Percentiles rank a stretch among this genome's conserved stretches.
phyloP scores from a whole-genome alignment of 2,888 invertebrate genomes.

The Cyclophora punctaria region DNA sequence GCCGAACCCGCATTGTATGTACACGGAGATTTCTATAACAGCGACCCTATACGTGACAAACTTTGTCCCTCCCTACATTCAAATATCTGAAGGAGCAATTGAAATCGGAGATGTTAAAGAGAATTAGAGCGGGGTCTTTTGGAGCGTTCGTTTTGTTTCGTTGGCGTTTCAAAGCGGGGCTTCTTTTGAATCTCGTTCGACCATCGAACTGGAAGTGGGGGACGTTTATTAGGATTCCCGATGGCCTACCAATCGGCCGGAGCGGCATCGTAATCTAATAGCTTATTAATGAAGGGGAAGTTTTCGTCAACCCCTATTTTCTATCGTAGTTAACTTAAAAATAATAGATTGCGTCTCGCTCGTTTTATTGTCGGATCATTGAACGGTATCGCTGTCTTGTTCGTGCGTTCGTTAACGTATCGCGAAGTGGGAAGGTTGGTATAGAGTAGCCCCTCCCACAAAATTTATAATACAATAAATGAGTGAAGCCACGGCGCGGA shows the following conservation, averaged over 20 bases:
- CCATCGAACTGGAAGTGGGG: conserved; percentile 71
- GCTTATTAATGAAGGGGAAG: conserved; percentile 73
- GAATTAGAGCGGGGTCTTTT: conserved; percentile 73
- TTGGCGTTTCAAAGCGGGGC: conserved; percentile 63
- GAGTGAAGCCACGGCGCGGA: conserved; percentile 54
- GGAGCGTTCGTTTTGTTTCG: conserved; percentile 69
- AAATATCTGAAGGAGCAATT: conserved; percentile 76
- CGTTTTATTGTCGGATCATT: conserved; percentile 43
- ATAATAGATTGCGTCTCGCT: conserved; percentile 53
- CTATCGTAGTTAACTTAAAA: conserved; percentile 66
- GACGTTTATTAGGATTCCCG: conserved; percentile 72
- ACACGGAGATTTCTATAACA: conserved; percentile 56
- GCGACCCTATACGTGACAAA: conserved; percentile 71
- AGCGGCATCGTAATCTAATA: conserved; percentile 72
- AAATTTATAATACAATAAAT: conserved; percentile 71
- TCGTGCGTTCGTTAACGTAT: conserved; percentile 37
- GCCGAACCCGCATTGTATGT: conserved; percentile 68
- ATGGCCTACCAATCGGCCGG: conserved; percentile 69
- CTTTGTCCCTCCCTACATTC: conserved; percentile 74
- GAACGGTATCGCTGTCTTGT: conserved; percentile 58
- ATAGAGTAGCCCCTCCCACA: conserved; percentile 64
- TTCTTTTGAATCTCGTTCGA: conserved; percentile 73
- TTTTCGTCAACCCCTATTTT: conserved; percentile 64
- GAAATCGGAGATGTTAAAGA: conserved; percentile 75
- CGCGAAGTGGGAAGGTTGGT: conserved; percentile 61